These are phyloP conservation scores for Empidonax traillii DNA, from an alignment of 2,113 vertebrate species.

Conservation along the genomic window DNA sequence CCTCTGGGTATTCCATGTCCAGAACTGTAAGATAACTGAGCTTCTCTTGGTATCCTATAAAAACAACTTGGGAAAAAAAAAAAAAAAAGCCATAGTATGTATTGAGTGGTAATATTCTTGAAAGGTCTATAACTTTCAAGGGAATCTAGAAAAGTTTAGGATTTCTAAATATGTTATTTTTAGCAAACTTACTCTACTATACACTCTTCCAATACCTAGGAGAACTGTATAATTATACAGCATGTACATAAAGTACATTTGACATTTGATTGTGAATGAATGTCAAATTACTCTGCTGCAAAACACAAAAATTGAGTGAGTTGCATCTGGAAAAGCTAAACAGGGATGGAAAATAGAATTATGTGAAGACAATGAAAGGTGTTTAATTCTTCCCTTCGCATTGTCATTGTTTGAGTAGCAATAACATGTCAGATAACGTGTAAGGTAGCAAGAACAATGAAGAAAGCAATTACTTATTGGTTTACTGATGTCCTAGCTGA, in stretches of 20 bases:
- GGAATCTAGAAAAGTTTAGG: neutral
- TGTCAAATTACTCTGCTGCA: neutral
- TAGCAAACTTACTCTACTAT: neutral
- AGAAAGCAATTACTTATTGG: neutral
- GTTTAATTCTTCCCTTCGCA: neutral
- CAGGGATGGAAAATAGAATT: neutral
- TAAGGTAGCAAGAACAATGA: neutral
- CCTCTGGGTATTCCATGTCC: neutral
- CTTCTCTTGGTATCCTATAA: neutral
- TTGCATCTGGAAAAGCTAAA: neutral
- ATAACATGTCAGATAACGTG: neutral
- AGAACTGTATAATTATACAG: conserved; percentile 3
- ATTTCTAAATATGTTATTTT: conserved; percentile 1
- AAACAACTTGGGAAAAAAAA: neutral
- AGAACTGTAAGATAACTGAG: neutral
- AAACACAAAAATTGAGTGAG: neutral
- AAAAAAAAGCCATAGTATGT: neutral
- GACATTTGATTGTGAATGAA: conserved; percentile 32
- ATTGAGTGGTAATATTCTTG: neutral
- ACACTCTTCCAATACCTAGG: neutral
- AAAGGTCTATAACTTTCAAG: neutral
- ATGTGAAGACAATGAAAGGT: neutral
- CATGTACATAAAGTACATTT: neutral
- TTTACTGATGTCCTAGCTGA: neutral
- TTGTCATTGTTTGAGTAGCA: conserved; percentile 3